A percentile compares a stretch with the other conserved stretches of the same genome.
These are phyloP conservation scores for Tadarida brasiliensis DNA, from an alignment of 2,797 vertebrate genomes.

Conservation along the genomic window DNA sequence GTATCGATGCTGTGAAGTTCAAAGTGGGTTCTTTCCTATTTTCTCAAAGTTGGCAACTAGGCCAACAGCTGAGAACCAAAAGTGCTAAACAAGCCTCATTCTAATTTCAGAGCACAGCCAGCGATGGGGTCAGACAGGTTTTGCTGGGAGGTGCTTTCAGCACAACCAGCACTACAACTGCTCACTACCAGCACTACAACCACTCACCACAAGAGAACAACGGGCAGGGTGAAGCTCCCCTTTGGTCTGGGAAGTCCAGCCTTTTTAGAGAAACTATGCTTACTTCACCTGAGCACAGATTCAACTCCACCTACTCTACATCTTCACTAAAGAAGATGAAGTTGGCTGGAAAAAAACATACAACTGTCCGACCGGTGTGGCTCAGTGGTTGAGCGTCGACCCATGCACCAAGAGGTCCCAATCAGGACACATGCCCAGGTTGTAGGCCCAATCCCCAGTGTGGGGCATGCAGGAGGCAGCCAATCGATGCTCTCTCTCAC, in stretches of 20 bases:
- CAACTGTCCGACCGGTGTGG: no score
- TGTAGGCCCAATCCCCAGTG: no score
- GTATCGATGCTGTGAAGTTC: not conserved
- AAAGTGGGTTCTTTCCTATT: not conserved
- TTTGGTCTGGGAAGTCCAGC: not conserved
- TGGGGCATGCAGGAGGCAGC: no score
- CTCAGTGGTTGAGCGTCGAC: no score
- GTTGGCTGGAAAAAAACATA: not conserved
- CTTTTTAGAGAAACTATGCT: not conserved
- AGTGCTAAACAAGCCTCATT: not conserved
- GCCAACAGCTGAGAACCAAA: not conserved
- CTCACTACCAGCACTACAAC: not conserved
- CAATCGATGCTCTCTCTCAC: not conserved
- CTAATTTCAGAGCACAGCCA: not conserved
- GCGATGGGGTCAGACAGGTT: not conserved
- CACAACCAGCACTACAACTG: not conserved
- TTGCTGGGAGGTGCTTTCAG: not conserved
- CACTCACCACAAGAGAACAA: not conserved
- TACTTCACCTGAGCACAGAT: not conserved
- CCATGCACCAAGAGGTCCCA: no score
- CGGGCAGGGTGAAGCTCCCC: not conserved
- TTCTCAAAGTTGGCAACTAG: not conserved
- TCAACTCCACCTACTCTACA: not conserved
- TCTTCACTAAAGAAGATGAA: not conserved
- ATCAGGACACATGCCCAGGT: no score